Base-by-base conservation (phyloP, 2,888 invertebrate genomes). In the Masnerella sp. region DNA sequence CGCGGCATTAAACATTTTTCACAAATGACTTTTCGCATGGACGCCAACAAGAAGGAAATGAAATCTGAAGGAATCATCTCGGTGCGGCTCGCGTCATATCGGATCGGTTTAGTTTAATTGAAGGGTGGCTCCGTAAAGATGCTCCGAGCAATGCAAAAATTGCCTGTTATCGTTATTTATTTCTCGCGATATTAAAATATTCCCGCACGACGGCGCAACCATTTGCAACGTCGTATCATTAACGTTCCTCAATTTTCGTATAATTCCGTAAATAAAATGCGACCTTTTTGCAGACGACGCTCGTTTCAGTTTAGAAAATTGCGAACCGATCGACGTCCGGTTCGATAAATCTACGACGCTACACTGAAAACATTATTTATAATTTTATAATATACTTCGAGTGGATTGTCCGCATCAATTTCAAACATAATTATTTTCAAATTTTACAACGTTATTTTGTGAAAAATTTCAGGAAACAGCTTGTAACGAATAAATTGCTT, bases 41-140 rank as follows among this genome's bases (percentile, higher is more conserved):
- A 71, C 51, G 58, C 64, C 34, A 40, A 25, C 49, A 51, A 71
- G 58, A 64, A 58, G 58, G 45, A 71, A 71, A 71, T 56, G 51
- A 58, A 71, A 71, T 71, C 70, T 58, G 58, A 64, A 58, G 34
- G 70, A 58, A 22, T 56, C 64, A 71, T 71, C 64, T 71, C 15
- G 30, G 52, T 64, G 43, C 14, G 49, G 58, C 64, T 64, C 61
- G 43, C 64, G 70, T 71, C 70, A 64, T 71, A 64, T 71, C 70
- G 70, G 58, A 71, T 71, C 70, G 58, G 51, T 56, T 69, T 64
- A 58, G 64, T 47, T 56, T 71, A 71, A 71, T 71, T 71, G 70
- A 71, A 71, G 64, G 70, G 64, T 64, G 42, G 70, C 47, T 71
- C 20, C 45, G 32, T 20, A 22, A 58, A 47, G 70, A 58, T 64